phyloP scores from a whole-genome alignment of 2,888 invertebrate genomes.

The Lithophane semibrunnea region DNA sequence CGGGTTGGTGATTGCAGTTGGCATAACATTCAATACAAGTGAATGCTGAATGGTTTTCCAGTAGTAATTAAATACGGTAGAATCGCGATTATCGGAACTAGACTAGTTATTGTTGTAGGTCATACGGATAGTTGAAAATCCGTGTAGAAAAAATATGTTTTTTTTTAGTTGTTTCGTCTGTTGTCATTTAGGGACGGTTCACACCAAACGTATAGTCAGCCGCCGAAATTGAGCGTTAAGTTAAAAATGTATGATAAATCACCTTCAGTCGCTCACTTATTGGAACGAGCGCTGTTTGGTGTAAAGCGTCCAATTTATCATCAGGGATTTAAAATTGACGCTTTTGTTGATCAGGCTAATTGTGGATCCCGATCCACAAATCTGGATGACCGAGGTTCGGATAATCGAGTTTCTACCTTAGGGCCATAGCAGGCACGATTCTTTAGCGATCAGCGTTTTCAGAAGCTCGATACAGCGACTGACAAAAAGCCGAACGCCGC shows the following conservation, averaged over 20 bases:
- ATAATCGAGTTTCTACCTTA: conserved; percentile 9
- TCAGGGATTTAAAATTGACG: not conserved
- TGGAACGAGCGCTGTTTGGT: not conserved
- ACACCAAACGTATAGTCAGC: not conserved
- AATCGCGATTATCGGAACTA: conserved; percentile 11
- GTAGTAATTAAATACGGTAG: conserved; percentile 17
- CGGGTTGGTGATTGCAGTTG: conserved; percentile 28
- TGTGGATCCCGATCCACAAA: not conserved
- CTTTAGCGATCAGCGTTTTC: conserved; percentile 9
- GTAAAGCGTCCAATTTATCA: not conserved
- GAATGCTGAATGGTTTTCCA: conserved; percentile 14
- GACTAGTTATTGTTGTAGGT: not conserved
- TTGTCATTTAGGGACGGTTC: not conserved
- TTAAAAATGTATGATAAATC: not conserved
- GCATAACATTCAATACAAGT: conserved; percentile 5
- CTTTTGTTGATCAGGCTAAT: not conserved
- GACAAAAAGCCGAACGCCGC: not conserved
- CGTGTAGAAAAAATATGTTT: too few species aligned
- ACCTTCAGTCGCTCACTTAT: not conserved
- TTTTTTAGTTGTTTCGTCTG: not conserved
- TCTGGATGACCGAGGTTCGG: too few species aligned
- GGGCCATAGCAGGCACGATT: not conserved
- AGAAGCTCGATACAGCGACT: not conserved
- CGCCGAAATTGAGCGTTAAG: not conserved
- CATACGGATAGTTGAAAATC: not conserved